Evolutionary conservation across 2,888 invertebrate genomes (phyloP), one percentile per base, ranked within the genome.

Genomic region (Platycnemis pennipes): DNA sequence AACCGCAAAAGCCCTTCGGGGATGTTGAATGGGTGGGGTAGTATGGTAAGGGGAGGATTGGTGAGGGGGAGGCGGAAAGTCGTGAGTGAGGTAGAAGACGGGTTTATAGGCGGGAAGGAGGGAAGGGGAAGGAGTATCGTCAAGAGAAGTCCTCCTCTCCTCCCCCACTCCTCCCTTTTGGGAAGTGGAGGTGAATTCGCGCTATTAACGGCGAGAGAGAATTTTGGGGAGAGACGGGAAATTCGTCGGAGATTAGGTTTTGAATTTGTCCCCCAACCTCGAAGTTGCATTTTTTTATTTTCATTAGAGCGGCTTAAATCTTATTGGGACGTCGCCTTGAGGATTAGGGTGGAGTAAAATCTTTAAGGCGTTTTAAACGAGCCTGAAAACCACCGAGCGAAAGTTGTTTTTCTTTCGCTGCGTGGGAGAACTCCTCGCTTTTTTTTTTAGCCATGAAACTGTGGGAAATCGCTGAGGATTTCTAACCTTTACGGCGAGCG

Each of bases 161-260:
- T 13, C 37, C 1, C 49, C 45, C 87, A 45, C 16, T 19, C 16
- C 88, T 16, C 46, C 49, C 3, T 89, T 31, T 8, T 49, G 26
- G 53, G 53, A 37, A 45, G 88, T 16, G 53, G 8, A 53, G 45
- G 42, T 89, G 88, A 53, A 53, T 37, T 53, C 53, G 13, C 53
- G 31, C 77, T 77, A 49, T 89, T 53, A 89, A 37, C 37, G 2
- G 88, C 11, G 37, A 53, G 53, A 53, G 53, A 31, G 46, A 4
- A 19, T 37, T 16, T 49, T 88, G 16, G 42, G n/a, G 88, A 16
- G 53, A 16, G 88, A 45, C 42, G 63, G 91, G 91, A 91, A 91
- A 91, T 91, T 91, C 91, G 91, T 63, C 26, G 91, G 91, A 91
- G 91, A 91, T 91, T 91, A 63, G 63, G 63, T 91, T 91, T 63